phyloP scores from a whole-genome alignment of 2,113 vertebrate genomes.

The Clinocottus analis region DNA sequence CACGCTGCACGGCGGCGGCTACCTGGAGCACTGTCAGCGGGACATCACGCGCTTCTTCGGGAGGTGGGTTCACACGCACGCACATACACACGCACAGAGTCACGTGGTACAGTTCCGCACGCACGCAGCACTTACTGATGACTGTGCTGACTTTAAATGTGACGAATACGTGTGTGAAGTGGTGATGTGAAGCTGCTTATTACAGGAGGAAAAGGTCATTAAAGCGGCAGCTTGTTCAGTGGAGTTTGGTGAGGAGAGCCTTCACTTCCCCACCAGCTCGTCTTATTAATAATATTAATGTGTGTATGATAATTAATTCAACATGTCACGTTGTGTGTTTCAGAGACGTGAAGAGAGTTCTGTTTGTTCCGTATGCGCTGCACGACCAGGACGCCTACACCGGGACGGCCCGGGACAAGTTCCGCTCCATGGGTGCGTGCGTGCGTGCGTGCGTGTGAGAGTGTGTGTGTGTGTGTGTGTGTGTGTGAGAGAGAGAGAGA shows the following conservation, averaged over 20 bases:
- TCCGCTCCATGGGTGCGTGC: constrained; percentile 82
- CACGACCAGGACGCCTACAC: constrained; percentile 86
- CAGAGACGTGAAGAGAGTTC: constrained; percentile 84
- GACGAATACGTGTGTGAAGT: not conserved
- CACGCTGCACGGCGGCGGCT: constrained; percentile 84
- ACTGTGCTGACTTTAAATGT: not conserved
- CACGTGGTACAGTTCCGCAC: not conserved
- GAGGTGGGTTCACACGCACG: constrained; percentile 66
- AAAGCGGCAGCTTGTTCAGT: not conserved
- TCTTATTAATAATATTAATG: too few species aligned
- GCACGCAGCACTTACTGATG: not conserved
- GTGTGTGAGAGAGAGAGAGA: too few species aligned
- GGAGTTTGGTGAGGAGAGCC: not conserved
- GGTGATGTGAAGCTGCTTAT: not conserved
- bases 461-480: constrained; percentile 1
- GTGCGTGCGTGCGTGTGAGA: not conserved
- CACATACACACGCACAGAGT: not conserved
- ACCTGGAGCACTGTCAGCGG: constrained; percentile 87
- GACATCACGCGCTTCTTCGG: constrained; percentile 85
- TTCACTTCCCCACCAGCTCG: not conserved
- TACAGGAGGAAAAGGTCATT: not conserved
- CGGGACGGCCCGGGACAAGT: constrained; percentile 83
- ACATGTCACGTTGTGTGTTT: not conserved
- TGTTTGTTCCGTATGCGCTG: constrained; percentile 89
- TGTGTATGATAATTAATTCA: not conserved